Evolutionary conservation across 2,113 vertebrate genomes (phyloP).

Genomic region (Motacilla tschutschensis): DNA sequence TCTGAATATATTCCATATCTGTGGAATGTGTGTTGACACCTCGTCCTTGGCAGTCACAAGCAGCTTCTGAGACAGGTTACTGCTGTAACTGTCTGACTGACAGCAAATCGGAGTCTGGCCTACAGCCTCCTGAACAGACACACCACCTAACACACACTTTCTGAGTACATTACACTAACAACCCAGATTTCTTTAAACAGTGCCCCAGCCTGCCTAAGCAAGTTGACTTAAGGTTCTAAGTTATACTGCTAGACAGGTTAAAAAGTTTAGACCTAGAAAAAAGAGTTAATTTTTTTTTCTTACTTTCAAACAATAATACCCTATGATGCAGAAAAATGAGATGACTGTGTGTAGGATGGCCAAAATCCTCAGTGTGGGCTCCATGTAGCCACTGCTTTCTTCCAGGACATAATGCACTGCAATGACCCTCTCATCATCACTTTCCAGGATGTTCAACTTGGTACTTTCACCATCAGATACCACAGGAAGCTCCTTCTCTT

Average conservation of each 20-base stretch:
- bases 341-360: conserved; percentile 93
- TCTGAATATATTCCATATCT: too few relatives aligned
- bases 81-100: not conserved
- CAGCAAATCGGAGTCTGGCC: not conserved
- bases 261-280: not conserved
- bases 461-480: conserved; percentile 48
- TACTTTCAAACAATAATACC: conserved; percentile 95
- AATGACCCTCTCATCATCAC: conserved; percentile 45
- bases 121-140: not conserved
- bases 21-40: not conserved
- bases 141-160: not conserved
- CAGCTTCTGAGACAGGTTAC: not conserved
- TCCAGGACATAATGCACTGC: conserved; percentile 91
- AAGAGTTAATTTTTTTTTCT: not conserved
- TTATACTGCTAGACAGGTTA: not conserved
- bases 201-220: not conserved
- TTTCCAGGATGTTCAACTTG: conserved; percentile 54
- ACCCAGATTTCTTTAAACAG: not conserved
- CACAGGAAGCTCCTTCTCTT: conserved; percentile 79
- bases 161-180: not conserved
- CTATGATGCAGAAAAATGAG: conserved; percentile 97
- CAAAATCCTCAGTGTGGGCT: conserved; percentile 88
- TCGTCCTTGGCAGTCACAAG: not conserved
- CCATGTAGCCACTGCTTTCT: conserved; percentile 97
- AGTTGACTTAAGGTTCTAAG: not conserved